Conservation (phyloP, 2,797 vertebrate genomes). For the Gymnocypris eckloni region DNA sequence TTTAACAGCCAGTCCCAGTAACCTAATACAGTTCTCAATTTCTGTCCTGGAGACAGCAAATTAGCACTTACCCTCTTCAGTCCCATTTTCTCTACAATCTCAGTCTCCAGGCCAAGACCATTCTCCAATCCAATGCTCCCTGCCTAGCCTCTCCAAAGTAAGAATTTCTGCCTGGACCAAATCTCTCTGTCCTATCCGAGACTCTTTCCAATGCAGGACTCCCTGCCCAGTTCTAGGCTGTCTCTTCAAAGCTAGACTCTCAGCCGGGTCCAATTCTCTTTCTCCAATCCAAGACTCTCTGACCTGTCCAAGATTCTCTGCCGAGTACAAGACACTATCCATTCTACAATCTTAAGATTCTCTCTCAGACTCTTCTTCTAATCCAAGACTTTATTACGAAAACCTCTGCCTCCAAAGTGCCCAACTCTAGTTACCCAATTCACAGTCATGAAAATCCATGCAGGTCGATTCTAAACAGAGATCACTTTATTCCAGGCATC, state of each 20-base stretch:
- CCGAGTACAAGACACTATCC: not conserved
- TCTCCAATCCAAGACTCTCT: conserved; percentile 30
- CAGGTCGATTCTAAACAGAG: conserved; percentile 32
- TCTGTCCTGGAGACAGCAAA: conserved; percentile 21
- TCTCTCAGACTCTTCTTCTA: conserved; percentile 20
- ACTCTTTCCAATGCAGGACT: conserved; percentile 33
- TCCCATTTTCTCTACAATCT: conserved; percentile 35
- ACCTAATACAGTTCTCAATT: conserved; percentile 7
- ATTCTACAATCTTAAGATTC: conserved; percentile 9
- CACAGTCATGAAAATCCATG: conserved; percentile 34
- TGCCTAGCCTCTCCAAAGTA: not conserved
- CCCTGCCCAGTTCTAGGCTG: not conserved
- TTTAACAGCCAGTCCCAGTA: conserved; percentile 4
- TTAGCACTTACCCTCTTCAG: conserved; percentile 11
- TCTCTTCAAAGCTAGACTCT: conserved; percentile 9
- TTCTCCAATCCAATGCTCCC: conserved; percentile 28
- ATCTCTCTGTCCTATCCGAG: conserved; percentile 27
- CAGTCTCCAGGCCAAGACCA: conserved; percentile 16
- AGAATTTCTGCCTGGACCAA: conserved; percentile 21
- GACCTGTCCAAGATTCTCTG: conserved; percentile 21
- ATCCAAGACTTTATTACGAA: not conserved
- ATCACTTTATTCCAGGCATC: conserved; percentile 15
- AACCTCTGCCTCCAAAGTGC: not conserved
- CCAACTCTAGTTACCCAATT: conserved; percentile 20
- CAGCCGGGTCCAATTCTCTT: conserved; percentile 22